Evolutionary conservation across 2,888 invertebrate species (phyloP).

Genomic region (Xanthia togata): DNA sequence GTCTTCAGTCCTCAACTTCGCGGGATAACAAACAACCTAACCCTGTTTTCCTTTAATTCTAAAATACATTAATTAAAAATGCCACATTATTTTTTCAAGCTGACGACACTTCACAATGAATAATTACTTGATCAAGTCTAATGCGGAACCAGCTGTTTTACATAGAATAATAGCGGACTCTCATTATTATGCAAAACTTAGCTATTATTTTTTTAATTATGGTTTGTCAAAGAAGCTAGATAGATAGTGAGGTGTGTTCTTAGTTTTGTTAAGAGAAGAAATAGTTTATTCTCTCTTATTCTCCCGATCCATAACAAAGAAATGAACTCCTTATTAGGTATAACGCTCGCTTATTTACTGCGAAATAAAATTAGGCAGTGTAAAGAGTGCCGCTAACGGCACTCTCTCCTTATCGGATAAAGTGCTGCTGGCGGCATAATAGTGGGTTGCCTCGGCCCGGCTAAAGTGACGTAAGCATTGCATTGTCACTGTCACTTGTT

Average conservation of each 20-base stretch:
- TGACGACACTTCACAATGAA: slow-evolving; percentile 52
- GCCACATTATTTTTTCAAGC: slow-evolving; percentile 23
- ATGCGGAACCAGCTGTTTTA: slow-evolving; percentile 59
- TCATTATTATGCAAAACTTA: slow-evolving; percentile 65
- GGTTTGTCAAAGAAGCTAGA: slow-evolving; percentile 16
- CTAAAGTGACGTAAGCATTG: no score
- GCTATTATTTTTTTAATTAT: slow-evolving; percentile 63
- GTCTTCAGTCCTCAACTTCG: no score
- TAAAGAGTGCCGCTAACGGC: no score
- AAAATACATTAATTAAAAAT: slow-evolving; percentile 42
- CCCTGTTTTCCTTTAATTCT: slow-evolving; percentile 25
- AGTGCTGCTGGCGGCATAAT: no score
- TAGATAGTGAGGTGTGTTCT: not conserved
- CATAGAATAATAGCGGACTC: slow-evolving; percentile 69
- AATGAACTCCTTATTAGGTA: not conserved
- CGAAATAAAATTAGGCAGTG: not conserved
- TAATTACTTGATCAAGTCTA: slow-evolving; percentile 48
- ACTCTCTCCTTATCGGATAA: no score
- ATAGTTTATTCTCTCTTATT: not conserved
- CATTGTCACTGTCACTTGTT: no score
- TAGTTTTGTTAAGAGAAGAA: not conserved
- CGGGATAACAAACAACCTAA: not conserved
- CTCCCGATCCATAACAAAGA: not conserved
- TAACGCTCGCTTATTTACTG: not conserved
- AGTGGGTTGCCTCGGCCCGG: no score